A percentile compares a stretch with the other conserved stretches of the same genome.
Conservation (phyloP, 2,888 invertebrate genomes). For the Philopedon plagiatum region DNA sequence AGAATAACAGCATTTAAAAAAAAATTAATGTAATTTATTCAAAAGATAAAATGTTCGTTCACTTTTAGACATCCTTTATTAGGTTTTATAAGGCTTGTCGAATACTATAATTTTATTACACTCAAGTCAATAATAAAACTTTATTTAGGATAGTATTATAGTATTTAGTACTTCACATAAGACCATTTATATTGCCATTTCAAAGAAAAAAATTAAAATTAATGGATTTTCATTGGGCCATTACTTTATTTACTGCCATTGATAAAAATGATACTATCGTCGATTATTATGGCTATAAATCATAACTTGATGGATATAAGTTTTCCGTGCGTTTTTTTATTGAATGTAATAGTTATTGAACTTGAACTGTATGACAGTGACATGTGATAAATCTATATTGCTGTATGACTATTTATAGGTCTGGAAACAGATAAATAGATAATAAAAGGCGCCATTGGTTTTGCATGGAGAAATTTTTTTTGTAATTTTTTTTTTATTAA, state of each 20-base stretch:
- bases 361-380: background rate
- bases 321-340: slow-evolving; percentile 19
- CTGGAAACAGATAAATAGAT: background rate
- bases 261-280: slow-evolving; percentile 13
- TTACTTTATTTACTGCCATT: slow-evolving; percentile 13
- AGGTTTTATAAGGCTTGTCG: too few relatives aligned
- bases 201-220: slow-evolving; percentile 4
- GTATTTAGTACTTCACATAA: background rate
- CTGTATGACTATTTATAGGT: background rate
- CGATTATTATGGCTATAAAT: slow-evolving; percentile 14
- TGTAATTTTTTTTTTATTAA: too few relatives aligned
- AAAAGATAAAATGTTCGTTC: too few relatives aligned
- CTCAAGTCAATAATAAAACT: background rate
- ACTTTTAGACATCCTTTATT: too few relatives aligned
- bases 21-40: too few relatives aligned
- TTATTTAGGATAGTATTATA: background rate
- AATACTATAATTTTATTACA: too few relatives aligned
- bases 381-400: background rate
- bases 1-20: too few relatives aligned
- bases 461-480: too few relatives aligned
- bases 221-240: slow-evolving; percentile 3
- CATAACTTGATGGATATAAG: slow-evolving; percentile 11
- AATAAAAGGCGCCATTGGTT: background rate
- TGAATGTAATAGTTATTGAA: background rate
- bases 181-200: background rate